Evolutionary conservation across 1,140 invertebrate species (phyloP).

Genomic region (Catajapyx aquilonaris): DNA sequence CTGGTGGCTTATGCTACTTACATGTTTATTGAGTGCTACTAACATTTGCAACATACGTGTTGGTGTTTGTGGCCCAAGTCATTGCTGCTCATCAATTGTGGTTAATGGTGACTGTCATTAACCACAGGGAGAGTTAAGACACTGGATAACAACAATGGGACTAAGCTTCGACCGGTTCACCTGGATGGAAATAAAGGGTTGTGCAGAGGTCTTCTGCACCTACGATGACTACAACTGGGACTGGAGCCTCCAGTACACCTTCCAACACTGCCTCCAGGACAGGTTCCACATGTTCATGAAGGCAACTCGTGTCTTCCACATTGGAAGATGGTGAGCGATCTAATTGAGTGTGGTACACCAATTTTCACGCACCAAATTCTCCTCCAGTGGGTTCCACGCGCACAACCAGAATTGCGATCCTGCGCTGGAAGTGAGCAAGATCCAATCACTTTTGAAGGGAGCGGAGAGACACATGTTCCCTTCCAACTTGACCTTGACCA

Average conservation of each 20-base stretch:
- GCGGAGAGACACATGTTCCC: conserved; percentile 73
- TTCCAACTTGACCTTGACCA: conserved; percentile 38
- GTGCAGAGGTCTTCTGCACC: conserved; percentile 73
- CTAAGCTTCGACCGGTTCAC: conserved; percentile 79
- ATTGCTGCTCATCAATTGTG: conserved; percentile 3
- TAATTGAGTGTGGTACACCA: too few relatives aligned
- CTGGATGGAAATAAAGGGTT: conserved; percentile 63
- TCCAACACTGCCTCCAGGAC: conserved; percentile 56
- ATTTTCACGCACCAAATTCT: too few relatives aligned
- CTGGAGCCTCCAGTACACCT: conserved; percentile 85
- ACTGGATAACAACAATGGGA: conserved; percentile 98
- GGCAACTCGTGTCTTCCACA: conserved; percentile 86
- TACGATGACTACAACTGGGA: conserved; percentile 99
- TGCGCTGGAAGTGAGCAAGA: conserved; percentile 64
- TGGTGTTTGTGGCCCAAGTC: too few relatives aligned
- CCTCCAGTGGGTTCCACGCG: conserved; percentile 90
- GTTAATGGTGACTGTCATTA: conserved; percentile 7
- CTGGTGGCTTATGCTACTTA: too few relatives aligned
- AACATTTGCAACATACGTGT: too few relatives aligned
- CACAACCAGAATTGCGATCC: conserved; percentile 85
- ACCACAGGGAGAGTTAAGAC: conserved; percentile 80
- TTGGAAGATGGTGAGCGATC: conserved; percentile 94
- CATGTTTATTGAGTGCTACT: too few relatives aligned
- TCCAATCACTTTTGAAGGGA: conserved; percentile 45
- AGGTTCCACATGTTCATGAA: conserved; percentile 68